phyloP scores from a whole-genome alignment of 1,140 invertebrate genomes.

The Rhopalosiphum maidis region DNA sequence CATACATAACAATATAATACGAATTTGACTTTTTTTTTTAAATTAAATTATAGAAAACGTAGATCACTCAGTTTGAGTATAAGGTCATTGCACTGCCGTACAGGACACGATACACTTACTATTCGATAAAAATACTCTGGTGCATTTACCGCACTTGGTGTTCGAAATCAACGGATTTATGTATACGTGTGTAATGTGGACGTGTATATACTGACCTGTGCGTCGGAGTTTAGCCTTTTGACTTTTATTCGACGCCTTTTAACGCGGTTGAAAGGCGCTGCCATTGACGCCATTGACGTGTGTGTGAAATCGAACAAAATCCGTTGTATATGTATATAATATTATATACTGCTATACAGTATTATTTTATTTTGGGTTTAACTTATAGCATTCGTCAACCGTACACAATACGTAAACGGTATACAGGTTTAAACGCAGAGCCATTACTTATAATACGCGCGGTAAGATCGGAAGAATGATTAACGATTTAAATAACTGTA shows the following conservation, averaged over 20 bases:
- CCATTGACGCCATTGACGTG: not conserved
- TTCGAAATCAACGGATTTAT: not conserved
- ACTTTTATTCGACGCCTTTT: conserved; percentile 41
- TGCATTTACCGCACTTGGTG: not conserved
- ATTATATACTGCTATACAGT: not conserved
- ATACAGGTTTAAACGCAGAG: not conserved
- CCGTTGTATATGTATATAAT: not conserved
- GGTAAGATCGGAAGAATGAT: not conserved
- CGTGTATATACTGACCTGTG: conserved; percentile 22
- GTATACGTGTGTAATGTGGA: not conserved
- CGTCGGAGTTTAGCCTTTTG: conserved; percentile 40
- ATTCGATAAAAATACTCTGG: not conserved
- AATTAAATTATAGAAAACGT: not conserved
- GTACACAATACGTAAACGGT: not conserved
- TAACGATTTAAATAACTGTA: not conserved
- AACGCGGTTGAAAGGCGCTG: not conserved
- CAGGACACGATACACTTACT: not conserved
- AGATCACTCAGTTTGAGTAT: not conserved
- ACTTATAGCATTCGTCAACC: not conserved
- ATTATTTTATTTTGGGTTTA: not conserved
- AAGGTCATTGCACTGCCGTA: not conserved
- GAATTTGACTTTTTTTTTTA: not conserved
- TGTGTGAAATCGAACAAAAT: not conserved
- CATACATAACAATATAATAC: not conserved
- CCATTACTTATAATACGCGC: not conserved